Percentiles rank a stretch among this genome's conserved stretches.
phyloP scores from a whole-genome alignment of 1,140 invertebrate species.

The Sweltsa coloradensis region DNA sequence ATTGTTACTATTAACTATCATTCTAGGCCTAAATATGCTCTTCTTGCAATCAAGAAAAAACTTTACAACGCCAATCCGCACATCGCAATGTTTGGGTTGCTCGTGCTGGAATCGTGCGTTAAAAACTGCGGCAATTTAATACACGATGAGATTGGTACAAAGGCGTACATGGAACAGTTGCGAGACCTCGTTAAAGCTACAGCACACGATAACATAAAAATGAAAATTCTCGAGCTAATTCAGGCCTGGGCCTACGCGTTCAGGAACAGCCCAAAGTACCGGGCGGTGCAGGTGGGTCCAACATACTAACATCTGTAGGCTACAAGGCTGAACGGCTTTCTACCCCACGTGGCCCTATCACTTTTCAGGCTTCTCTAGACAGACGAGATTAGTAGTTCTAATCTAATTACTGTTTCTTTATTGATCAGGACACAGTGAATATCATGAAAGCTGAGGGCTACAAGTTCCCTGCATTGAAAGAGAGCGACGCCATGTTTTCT shows the following conservation, averaged over 20 bases:
- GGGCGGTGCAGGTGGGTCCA: conserved; percentile 59
- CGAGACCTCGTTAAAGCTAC: conserved; percentile 73
- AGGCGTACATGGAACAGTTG: conserved; percentile 89
- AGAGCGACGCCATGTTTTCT: conserved; percentile 97
- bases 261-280: conserved; percentile 78
- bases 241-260: conserved; percentile 97
- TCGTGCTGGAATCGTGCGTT: conserved; percentile 89
- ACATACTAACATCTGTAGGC: too few species aligned
- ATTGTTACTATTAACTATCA: conserved; percentile 18
- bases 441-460: conserved; percentile 89
- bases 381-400: too few species aligned
- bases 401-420: background rate
- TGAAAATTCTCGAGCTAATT: conserved; percentile 85
- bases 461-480: conserved; percentile 84
- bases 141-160: conserved; percentile 88
- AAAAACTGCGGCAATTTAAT: conserved; percentile 93
- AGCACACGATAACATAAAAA: conserved; percentile 69
- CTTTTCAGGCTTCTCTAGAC: too few species aligned
- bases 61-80: conserved; percentile 77
- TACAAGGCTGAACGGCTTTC: too few species aligned
- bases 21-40: conserved; percentile 73
- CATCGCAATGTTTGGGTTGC: conserved; percentile 70
- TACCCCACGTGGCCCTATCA: too few species aligned
- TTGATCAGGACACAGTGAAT: conserved; percentile 72
- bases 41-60: conserved; percentile 79